Evolutionary conservation across 1,140 invertebrate genomes (phyloP), one percentile per base, ranked within the genome.

Genomic region (Choristoneura fumiferana): DNA sequence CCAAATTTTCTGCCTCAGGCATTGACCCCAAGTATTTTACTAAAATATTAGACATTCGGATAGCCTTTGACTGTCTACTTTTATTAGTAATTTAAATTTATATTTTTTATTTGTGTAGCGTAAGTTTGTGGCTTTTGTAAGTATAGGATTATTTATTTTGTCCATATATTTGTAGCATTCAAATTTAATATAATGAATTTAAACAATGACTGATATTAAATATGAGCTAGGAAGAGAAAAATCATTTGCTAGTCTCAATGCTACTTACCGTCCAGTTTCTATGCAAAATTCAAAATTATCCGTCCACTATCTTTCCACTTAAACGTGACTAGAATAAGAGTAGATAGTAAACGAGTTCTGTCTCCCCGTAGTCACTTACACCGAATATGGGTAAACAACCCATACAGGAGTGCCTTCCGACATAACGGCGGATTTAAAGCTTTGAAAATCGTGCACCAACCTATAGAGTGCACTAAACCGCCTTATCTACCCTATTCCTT

Each of bases 401-500:
- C 58, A 36, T 39, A 37, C 57, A 63, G 45, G 39, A 60, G 58
- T 64, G 63, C 60, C 34, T 66, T 72, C 39, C 53, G 63, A 63
- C 59, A 67, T 73, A 72, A 70, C 63, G 60, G 57, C 36, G 54
- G 63, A 64, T 65, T 71, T 69, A 72, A 60, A 67, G 63, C 53
- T 58, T 66, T 67, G 65, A 62, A 67, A 63, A 63, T 57, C 56
- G 54, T 64, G 68, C 59, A 69, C 59, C 58, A 18, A 38, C 45
- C 66, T 68, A 65, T 54, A 64, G 60, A 73, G 65, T 73, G 68
- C 69, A 75, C 65, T 78, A 75, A 78, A 71, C 69, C 65, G 64
- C 49, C 73, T 76, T 78, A 78, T 78, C 76, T 76, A 62, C 76
- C 73, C 73, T 71, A 59, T 63, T 76, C 66, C 62, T 70, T 69